phyloP scores from a whole-genome alignment of 2,797 vertebrate species.

The Eurystomus glaucurus region DNA sequence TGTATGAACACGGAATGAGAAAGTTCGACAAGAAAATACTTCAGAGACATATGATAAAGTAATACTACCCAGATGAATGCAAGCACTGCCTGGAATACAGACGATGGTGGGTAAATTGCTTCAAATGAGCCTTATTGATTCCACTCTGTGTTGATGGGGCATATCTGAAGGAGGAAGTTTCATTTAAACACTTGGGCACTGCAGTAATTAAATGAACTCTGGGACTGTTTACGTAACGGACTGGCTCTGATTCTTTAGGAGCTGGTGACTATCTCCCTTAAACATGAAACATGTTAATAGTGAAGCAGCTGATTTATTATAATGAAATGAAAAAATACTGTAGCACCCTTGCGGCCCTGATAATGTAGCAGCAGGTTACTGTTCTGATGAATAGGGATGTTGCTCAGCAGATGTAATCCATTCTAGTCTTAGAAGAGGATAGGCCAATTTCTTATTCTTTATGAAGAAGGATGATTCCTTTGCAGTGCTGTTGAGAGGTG shows the following conservation, averaged over 20 bases:
- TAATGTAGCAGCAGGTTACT: constrained; percentile 44
- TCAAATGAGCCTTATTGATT: constrained; percentile 75
- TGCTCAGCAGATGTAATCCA: constrained; percentile 28
- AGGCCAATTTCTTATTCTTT: constrained; percentile 34
- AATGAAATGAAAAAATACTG: constrained; percentile 48
- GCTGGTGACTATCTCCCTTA: not conserved
- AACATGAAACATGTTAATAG: constrained; percentile 35
- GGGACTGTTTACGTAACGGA: not conserved
- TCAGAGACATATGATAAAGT: constrained; percentile 55
- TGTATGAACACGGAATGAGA: not conserved
- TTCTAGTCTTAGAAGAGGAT: not conserved
- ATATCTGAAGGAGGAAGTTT: constrained; percentile 56
- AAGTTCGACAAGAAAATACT: constrained; percentile 29
- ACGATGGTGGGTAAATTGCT: constrained; percentile 35
- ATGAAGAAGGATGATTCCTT: constrained; percentile 40
- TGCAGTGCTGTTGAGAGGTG: not conserved
- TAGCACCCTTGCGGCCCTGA: not conserved
- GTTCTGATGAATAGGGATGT: constrained; percentile 30
- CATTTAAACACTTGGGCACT: constrained; percentile 59
- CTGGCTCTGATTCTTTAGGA: constrained; percentile 32
- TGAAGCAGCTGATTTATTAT: constrained; percentile 49
- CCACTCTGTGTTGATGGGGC: constrained; percentile 38
- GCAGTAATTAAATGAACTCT: constrained; percentile 66
- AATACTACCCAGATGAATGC: constrained; percentile 34
- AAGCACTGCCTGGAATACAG: constrained; percentile 29